Evolutionary conservation across 2,888 invertebrate genomes (phyloP).

Genomic region (Eupelmus urozonus): DNA sequence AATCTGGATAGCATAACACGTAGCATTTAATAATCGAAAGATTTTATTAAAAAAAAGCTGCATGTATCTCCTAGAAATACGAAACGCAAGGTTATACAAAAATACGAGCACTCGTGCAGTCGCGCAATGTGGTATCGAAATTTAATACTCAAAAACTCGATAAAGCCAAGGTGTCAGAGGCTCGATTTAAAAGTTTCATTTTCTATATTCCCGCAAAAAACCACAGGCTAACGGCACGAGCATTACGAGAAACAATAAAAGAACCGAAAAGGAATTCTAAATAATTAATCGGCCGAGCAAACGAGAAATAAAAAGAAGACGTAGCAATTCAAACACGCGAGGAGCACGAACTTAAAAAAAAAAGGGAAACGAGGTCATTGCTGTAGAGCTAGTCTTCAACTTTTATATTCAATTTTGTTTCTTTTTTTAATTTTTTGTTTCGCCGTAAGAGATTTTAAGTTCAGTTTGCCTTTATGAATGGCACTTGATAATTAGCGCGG

Average conservation of each 20-base stretch:
- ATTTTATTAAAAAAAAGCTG: too few relatives aligned
- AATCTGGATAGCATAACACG: too few relatives aligned
- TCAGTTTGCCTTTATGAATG: too few relatives aligned
- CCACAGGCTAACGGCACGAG: background rate
- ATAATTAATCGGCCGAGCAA: slow-evolving; percentile 35
- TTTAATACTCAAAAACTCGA: background rate
- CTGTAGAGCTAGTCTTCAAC: slow-evolving; percentile 28
- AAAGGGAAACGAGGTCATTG: slow-evolving; percentile 29
- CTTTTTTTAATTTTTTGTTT: background rate
- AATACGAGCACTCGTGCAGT: background rate
- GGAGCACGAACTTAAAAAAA: slow-evolving; percentile 15
- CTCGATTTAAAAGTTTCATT: background rate
- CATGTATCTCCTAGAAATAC: too few relatives aligned
- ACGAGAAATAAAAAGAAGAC: slow-evolving; percentile 35
- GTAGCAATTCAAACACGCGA: slow-evolving; percentile 16
- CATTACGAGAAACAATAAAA: slow-evolving; percentile 25
- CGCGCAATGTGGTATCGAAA: background rate
- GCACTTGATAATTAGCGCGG: too few relatives aligned
- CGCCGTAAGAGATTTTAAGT: too few relatives aligned
- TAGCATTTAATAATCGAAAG: too few relatives aligned
- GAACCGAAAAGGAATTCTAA: slow-evolving; percentile 13
- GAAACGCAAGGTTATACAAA: too few relatives aligned
- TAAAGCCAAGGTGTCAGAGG: background rate
- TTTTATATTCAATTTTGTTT: background rate
- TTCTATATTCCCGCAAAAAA: background rate